Evolutionary conservation across 2,888 invertebrate genomes (phyloP).

Genomic region (Amphiduros pacificus): DNA sequence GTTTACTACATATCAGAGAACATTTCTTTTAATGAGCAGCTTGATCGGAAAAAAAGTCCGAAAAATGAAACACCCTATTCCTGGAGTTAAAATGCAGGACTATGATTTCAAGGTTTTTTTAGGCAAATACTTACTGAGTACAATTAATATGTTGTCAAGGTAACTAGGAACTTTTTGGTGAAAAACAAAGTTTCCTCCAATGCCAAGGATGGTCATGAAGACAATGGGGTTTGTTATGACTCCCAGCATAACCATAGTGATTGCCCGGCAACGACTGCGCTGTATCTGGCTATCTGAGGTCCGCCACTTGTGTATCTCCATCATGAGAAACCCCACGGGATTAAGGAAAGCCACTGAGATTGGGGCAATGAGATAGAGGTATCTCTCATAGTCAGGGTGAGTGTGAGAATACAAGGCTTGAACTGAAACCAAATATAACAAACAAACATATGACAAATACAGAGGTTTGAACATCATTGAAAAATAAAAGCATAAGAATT

Average conservation of each 20-base stretch:
- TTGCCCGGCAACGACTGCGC: neutral
- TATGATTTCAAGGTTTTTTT: no score
- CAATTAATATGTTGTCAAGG: conserved; percentile 71
- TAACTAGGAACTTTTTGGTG: conserved; percentile 76
- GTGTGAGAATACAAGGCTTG: conserved; percentile 80
- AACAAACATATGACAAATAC: neutral
- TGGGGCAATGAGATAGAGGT: conserved; percentile 90
- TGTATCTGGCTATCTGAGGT: neutral
- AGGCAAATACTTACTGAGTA: conserved; percentile 65
- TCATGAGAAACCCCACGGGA: conserved; percentile 84
- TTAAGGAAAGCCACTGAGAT: conserved; percentile 90
- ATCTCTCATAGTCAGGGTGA: conserved; percentile 88
- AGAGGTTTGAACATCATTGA: no score
- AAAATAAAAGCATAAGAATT: no score
- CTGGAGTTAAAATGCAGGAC: no score
- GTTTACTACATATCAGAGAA: no score
- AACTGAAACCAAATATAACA: conserved; percentile 64
- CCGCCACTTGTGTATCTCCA: conserved; percentile 70
- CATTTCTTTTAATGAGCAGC: neutral
- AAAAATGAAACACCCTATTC: neutral
- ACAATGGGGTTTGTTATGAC: conserved; percentile 86
- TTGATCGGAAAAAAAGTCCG: neutral
- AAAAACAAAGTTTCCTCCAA: conserved; percentile 81
- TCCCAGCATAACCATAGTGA: neutral
- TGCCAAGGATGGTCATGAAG: conserved; percentile 89